phyloP scores from a whole-genome alignment of 2,888 invertebrate genomes.

The Panzeria rudis region DNA sequence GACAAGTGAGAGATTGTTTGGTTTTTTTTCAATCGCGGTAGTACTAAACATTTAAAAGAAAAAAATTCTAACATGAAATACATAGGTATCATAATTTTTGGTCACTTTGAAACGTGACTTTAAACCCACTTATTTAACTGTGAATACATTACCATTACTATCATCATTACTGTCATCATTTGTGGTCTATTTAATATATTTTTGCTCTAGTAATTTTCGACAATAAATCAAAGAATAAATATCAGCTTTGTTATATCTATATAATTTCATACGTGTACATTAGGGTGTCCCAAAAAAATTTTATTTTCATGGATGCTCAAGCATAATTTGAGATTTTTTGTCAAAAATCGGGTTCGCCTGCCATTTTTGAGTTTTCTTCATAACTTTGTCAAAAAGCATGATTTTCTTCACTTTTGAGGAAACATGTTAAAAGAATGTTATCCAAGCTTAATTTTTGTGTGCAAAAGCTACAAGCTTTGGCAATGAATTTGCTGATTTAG shows the following conservation, averaged over 20 bases:
- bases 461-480: too few species aligned
- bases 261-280: too few species aligned
- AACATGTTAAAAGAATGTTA: too few species aligned
- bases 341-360: too few species aligned
- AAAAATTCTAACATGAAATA: conserved; percentile 24
- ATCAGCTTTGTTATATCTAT: not conserved
- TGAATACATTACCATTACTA: not conserved
- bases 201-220: not conserved
- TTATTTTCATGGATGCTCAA: too few species aligned
- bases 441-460: too few species aligned
- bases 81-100: conserved; percentile 28
- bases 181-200: conserved; percentile 44
- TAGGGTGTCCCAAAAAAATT: too few species aligned
- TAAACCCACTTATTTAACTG: conserved; percentile 28
- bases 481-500: too few species aligned
- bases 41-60: not conserved
- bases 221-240: conserved; percentile 7
- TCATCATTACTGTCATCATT: conserved; percentile 25
- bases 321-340: too few species aligned
- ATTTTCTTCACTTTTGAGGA: too few species aligned
- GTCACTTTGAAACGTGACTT: conserved; percentile 65
- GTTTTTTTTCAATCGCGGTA: not conserved
- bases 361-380: too few species aligned
- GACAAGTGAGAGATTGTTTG: not conserved
- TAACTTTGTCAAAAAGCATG: too few species aligned